phyloP scores from a whole-genome alignment of 2,113 vertebrate species.

The Coptodon rendalli region DNA sequence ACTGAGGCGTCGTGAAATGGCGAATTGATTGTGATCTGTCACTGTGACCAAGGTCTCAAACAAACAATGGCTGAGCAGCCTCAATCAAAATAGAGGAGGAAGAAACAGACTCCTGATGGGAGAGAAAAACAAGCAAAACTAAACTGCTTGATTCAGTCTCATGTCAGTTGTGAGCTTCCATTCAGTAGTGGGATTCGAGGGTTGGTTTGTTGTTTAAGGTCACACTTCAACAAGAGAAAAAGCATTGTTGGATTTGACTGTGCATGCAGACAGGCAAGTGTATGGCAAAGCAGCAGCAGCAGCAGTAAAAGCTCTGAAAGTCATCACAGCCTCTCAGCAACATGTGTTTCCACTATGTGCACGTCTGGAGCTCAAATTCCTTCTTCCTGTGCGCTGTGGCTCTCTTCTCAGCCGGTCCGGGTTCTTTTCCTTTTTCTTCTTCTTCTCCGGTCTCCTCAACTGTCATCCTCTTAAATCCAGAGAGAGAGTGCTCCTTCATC shows the following conservation, averaged over 20 bases:
- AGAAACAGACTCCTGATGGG: background rate
- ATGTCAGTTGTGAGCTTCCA: background rate
- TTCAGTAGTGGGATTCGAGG: background rate
- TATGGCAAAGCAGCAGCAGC: background rate
- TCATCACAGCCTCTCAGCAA: conserved; percentile 46
- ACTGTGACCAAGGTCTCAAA: background rate
- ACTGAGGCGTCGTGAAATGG: background rate
- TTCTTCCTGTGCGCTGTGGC: background rate
- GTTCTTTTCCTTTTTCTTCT: background rate
- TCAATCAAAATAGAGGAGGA: conserved; percentile 14
- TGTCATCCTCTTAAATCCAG: conserved; percentile 43
- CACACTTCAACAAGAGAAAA: background rate
- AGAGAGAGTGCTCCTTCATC: background rate
- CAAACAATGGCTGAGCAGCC: conserved; percentile 11
- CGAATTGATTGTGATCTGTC: background rate
- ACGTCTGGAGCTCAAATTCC: conserved; percentile 17
- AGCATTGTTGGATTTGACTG: background rate
- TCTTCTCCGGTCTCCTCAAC: background rate
- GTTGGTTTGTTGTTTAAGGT: conserved; percentile 2
- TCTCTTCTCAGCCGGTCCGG: background rate
- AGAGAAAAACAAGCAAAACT: background rate
- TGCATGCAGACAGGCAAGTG: background rate
- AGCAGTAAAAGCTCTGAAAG: background rate
- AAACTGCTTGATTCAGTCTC: background rate
- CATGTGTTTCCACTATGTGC: conserved; percentile 47